Base-by-base conservation (phyloP, 2,113 vertebrate genomes). In the Girardinichthys multiradiatus region DNA sequence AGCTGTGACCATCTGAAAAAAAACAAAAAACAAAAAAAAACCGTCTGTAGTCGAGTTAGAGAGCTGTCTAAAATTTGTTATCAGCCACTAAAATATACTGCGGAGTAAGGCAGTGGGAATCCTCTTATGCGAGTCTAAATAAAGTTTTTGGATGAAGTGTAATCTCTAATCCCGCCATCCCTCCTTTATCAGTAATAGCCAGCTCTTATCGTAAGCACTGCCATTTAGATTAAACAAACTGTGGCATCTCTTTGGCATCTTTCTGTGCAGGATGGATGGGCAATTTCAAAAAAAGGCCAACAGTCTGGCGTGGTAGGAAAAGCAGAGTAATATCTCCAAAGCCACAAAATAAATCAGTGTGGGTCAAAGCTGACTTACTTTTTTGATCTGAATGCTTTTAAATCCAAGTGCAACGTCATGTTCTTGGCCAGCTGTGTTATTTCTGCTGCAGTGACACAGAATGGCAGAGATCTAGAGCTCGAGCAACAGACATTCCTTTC, bases 171-270 rank as follows among this genome's bases (percentile, higher is more conserved):
- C 86, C 87, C 26, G 69, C 68, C 82, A 67, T 72, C 74, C 70
- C 78, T 83, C 78, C 82, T 84, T 70, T 90, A 90, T 91, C 86
- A 81, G 90, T 89, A 87, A 92, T 89, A 90, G 83, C 88, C 82
- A 80, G 84, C 85, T 90, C n/a, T 92, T 91, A 91, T 80, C 65
- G 51, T 91, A 91, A 92, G 81, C 86, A 84, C 79, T 74, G 59
- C 78, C 84, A 88, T 93, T 93, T 87, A 90, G 87, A 93, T 91
- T 87, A 92, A 93, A 92, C 84, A 91, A 91, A 90, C 85, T 86
- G 66, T 74, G 76, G 75, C 83, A 77, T 86, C 64, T 84, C 66
- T 78, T 67, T 80, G 76, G 84, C 84, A 76, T 75, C 67, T 75
- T 69, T 70, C 77, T 73, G 31, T 48, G 2, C 57, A 64, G 58